These are phyloP conservation scores for Apodemus agrarius DNA, from an alignment of 2,797 vertebrate species.

Conservation along the genomic window DNA sequence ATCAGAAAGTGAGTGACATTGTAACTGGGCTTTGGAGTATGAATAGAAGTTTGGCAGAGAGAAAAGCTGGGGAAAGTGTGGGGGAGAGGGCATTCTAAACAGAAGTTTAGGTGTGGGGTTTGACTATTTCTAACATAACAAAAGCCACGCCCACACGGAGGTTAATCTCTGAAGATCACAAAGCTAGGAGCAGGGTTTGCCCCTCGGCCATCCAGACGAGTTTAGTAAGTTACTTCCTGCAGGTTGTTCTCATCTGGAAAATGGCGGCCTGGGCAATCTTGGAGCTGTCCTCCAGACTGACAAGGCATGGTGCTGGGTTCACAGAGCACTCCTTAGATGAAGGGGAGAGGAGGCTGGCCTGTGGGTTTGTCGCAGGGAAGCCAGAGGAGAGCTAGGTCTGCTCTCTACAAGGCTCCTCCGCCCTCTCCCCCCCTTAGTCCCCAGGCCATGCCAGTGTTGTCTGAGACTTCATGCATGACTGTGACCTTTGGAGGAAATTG, in stretches of 20 bases:
- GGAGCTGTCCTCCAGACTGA: not conserved
- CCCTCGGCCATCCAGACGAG: not conserved
- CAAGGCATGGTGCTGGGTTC: too few species aligned
- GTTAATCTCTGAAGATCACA: not conserved
- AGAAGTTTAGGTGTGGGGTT: not conserved
- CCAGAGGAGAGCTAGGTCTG: not conserved
- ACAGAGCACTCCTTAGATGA: not conserved
- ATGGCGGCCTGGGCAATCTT: not conserved
- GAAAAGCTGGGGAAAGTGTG: not conserved
- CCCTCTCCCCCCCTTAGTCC: too few species aligned
- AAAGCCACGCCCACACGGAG: not conserved
- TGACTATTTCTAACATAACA: not conserved
- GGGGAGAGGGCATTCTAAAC: not conserved
- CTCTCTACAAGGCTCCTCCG: not conserved
- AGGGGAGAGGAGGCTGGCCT: not conserved
- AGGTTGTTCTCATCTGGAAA: constrained; percentile 29
- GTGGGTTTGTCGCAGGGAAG: not conserved
- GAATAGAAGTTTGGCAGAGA: not conserved
- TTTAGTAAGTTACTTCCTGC: not conserved
- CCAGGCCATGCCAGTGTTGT: not conserved
- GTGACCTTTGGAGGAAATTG: constrained; percentile 57
- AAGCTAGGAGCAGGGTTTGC: not conserved
- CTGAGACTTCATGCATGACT: not conserved
- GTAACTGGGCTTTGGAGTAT: not conserved
- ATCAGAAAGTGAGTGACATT: not conserved